These are phyloP conservation scores for Rhinolophus sinicus DNA, from an alignment of 2,113 vertebrate genomes.

Conservation along the genomic window DNA sequence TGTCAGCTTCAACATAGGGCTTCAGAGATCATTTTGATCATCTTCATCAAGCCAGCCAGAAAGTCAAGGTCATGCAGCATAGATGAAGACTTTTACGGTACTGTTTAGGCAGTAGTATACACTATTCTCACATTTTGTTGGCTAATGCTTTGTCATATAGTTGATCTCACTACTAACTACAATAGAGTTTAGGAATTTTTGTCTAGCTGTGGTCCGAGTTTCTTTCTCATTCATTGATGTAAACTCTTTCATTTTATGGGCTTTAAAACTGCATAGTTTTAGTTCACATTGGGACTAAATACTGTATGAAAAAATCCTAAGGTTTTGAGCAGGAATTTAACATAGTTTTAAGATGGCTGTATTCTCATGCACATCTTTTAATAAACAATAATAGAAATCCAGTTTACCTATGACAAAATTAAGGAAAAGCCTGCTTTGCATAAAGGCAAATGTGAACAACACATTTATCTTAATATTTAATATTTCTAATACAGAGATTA, in stretches of 20 bases:
- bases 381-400: slow-evolving; percentile 5
- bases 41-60: not conserved
- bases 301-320: not conserved
- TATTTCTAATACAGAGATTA: not conserved
- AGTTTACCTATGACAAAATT: not conserved
- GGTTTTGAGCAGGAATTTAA: not conserved
- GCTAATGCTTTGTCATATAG: not conserved
- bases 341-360: not conserved
- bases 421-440: not conserved
- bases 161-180: not conserved
- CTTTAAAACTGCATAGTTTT: not conserved
- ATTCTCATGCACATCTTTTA: not conserved
- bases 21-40: not conserved
- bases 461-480: not conserved
- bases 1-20: not conserved
- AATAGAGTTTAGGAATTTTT: not conserved
- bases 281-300: not conserved
- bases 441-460: not conserved
- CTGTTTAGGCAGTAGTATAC: not conserved
- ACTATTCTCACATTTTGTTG: not conserved
- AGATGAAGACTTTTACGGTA: not conserved
- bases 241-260: not conserved
- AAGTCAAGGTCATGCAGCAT: not conserved
- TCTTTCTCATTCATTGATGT: not conserved
- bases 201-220: not conserved